Percentiles rank a stretch among this genome's conserved stretches.
Evolutionary conservation across 2,113 vertebrate species (phyloP).

Genomic region (Nothoprocta pentlandii): DNA sequence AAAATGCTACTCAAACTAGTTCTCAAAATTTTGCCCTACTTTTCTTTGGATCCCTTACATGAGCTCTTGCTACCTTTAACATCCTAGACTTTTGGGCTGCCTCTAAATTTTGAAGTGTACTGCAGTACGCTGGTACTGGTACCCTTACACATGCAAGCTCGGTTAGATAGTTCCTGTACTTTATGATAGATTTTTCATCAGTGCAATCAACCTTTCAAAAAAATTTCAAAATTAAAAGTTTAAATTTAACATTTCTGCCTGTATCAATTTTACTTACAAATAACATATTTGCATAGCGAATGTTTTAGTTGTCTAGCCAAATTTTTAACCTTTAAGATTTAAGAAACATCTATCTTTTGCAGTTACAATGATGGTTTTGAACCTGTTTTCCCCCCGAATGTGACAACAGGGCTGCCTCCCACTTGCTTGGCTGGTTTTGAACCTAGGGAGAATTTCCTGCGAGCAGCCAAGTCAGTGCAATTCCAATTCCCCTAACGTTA

Average conservation of each 20-base stretch:
- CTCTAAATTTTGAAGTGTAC: neutral
- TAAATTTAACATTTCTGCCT: neutral
- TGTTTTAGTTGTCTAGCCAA: neutral
- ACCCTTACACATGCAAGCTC: neutral
- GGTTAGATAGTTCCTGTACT: neutral
- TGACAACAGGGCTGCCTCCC: neutral
- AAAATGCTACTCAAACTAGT: neutral
- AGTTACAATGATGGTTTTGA: neutral
- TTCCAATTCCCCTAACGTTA: rapidly evolving
- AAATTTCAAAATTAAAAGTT: neutral
- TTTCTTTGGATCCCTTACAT: neutral
- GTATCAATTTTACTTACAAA: neutral
- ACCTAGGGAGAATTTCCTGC: neutral
- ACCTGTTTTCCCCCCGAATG: neutral
- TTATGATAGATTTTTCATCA: neutral
- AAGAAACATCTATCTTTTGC: neutral
- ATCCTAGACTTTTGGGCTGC: neutral
- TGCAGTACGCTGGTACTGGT: neutral
- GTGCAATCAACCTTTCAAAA: neutral
- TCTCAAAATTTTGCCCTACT: neutral
- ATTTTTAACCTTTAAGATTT: neutral
- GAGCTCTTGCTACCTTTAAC: neutral
- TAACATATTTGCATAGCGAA: neutral
- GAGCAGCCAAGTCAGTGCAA: neutral
- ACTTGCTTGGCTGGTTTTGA: neutral